Evolutionary conservation across 2,113 vertebrate genomes (phyloP).

Genomic region (Taurulus bubalis): DNA sequence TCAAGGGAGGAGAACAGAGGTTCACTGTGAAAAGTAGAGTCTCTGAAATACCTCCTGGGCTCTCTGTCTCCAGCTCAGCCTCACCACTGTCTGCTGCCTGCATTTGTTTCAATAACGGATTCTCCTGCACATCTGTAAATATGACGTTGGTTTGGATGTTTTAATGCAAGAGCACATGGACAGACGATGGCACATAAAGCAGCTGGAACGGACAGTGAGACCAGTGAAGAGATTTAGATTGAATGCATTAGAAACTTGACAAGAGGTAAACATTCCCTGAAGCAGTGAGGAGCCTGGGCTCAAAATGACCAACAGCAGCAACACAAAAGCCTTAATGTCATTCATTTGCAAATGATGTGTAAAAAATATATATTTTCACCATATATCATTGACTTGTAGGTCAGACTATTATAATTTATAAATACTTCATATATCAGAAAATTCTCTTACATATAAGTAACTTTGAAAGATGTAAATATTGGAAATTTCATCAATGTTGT

Average conservation of each 20-base stretch:
- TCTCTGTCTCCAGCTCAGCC: slow-evolving; percentile 74
- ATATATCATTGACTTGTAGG: background rate
- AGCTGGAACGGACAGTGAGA: slow-evolving; percentile 19
- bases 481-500: background rate
- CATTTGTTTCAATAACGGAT: slow-evolving; percentile 79
- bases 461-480: background rate
- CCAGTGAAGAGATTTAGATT: background rate
- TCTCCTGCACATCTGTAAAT: slow-evolving; percentile 85
- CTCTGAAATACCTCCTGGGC: slow-evolving; percentile 83
- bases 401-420: background rate
- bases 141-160: slow-evolving; percentile 65
- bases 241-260: background rate
- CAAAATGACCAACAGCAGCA: background rate
- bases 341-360: background rate
- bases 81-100: slow-evolving; percentile 75
- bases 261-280: background rate
- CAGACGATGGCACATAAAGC: slow-evolving; percentile 32
- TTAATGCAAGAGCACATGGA: slow-evolving; percentile 36
- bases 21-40: slow-evolving; percentile 49
- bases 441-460: background rate
- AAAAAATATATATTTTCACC: background rate
- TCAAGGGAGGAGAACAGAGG: slow-evolving; percentile 42
- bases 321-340: background rate
- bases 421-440: background rate
- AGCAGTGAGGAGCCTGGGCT: background rate